Conservation (phyloP, 2,797 vertebrate species). For the Dicrostonyx torquatus region DNA sequence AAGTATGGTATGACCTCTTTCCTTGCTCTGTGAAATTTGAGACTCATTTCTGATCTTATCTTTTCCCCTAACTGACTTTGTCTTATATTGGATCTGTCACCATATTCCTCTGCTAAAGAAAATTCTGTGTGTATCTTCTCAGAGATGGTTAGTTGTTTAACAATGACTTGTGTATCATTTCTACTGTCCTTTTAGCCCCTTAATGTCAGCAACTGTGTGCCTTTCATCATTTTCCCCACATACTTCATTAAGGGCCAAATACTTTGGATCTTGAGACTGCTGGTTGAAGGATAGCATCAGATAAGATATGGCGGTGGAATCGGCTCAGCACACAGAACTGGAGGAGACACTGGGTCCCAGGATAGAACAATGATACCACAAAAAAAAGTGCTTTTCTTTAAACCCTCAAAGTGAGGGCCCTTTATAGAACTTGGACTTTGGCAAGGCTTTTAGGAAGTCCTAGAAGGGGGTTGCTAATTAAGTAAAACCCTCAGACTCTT, state of each 20-base stretch:
- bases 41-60: not conserved
- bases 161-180: not conserved
- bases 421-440: conserved; percentile 38
- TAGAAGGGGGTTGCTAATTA: conserved; percentile 27
- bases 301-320: not conserved
- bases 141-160: not conserved
- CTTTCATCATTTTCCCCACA: not conserved
- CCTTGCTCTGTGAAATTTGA: not conserved
- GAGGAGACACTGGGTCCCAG: not conserved
- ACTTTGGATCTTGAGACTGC: not conserved
- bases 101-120: not conserved
- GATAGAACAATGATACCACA: not conserved
- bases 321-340: not conserved
- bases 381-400: not conserved
- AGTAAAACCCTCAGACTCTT: not conserved
- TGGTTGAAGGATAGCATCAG: not conserved
- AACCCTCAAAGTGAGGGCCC: not conserved
- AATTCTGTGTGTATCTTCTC: not conserved
- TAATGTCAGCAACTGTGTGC: not conserved
- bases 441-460: not conserved
- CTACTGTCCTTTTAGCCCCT: not conserved
- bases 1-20: not conserved
- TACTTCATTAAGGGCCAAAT: not conserved
- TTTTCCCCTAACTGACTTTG: not conserved
- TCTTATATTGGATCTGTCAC: not conserved